Evolutionary conservation across 2,113 vertebrate species (phyloP).

Genomic region (Canis aureus): DNA sequence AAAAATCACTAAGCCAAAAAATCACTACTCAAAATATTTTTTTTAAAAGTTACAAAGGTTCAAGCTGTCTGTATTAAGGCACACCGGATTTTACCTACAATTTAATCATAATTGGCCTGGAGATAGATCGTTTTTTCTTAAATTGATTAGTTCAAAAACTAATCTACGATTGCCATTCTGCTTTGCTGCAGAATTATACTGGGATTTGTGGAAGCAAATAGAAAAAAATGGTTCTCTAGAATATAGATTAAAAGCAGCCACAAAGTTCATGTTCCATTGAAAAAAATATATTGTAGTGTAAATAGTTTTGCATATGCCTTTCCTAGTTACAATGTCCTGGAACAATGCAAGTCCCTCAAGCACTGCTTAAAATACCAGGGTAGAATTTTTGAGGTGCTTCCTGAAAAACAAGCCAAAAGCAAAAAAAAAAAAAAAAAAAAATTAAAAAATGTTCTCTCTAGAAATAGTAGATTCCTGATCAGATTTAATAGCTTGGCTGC

Average conservation of each 20-base stretch:
- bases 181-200: constrained; percentile 62
- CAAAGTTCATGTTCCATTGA: background rate
- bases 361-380: background rate
- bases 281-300: background rate
- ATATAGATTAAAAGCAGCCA: constrained; percentile 27
- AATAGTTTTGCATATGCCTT: background rate
- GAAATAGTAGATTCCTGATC: background rate
- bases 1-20: background rate
- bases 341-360: background rate
- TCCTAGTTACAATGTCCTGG: background rate
- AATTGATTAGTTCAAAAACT: constrained; percentile 59
- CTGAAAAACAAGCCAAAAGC: background rate
- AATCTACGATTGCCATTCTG: constrained; percentile 48
- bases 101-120: background rate
- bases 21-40: background rate
- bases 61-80: constrained; percentile 29
- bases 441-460: background rate
- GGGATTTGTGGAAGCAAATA: constrained; percentile 50
- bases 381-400: background rate
- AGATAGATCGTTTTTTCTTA: constrained; percentile 21
- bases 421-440: background rate
- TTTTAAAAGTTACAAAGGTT: background rate
- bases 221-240: constrained; percentile 49
- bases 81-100: constrained; percentile 17
- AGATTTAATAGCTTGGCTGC: background rate